Evolutionary conservation across 2,888 invertebrate genomes (phyloP).

Genomic region (Acanthoscelides obtectus): DNA sequence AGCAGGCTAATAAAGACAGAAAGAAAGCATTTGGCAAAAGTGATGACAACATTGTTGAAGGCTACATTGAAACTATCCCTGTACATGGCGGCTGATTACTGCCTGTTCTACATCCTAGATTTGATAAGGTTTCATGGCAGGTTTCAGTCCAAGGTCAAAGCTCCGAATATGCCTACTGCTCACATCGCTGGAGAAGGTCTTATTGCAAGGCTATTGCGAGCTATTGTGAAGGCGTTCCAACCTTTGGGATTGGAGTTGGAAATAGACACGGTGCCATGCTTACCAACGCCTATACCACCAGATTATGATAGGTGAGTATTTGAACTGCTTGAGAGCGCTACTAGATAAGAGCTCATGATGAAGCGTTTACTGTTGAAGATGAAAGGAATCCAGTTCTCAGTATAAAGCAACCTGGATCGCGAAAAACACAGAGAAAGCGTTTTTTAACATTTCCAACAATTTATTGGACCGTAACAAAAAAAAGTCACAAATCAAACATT

Average conservation of each 20-base stretch:
- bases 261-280: constrained; percentile 62
- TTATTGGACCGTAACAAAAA: too few species aligned
- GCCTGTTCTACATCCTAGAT: constrained; percentile 72
- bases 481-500: too few species aligned
- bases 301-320: constrained; percentile 58
- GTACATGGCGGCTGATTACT: constrained; percentile 73
- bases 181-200: constrained; percentile 64
- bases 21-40: constrained; percentile 53
- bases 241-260: constrained; percentile 51
- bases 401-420: too few species aligned
- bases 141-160: constrained; percentile 48
- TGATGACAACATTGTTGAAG: constrained; percentile 55
- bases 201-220: constrained; percentile 59
- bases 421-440: too few species aligned
- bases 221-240: constrained; percentile 58
- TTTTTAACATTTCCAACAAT: too few species aligned
- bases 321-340: too few species aligned
- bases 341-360: too few species aligned
- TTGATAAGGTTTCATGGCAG: constrained; percentile 49
- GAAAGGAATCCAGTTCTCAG: too few species aligned
- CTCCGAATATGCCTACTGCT: constrained; percentile 53
- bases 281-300: constrained; percentile 70
- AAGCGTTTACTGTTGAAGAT: too few species aligned
- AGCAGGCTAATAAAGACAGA: constrained; percentile 58
- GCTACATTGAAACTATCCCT: constrained; percentile 67